Conservation (phyloP, 2,113 vertebrate genomes). For the Pygoscelis antarcticus region DNA sequence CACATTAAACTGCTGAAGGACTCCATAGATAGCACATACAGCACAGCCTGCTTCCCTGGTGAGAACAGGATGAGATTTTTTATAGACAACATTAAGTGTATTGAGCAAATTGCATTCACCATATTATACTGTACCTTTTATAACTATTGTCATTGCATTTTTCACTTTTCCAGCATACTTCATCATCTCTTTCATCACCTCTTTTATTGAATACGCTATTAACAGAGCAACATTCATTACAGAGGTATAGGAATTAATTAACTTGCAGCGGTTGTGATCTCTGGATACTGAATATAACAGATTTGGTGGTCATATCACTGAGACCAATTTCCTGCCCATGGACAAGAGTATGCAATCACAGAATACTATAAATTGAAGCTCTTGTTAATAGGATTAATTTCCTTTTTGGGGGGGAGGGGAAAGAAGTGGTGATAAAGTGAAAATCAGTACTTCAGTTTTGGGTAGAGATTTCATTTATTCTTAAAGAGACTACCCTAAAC, state of each 20-base stretch:
- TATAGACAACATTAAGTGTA: not conserved
- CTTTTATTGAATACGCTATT: not conserved
- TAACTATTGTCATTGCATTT: not conserved
- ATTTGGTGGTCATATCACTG: not conserved
- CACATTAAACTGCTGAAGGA: not conserved
- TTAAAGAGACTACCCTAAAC: not conserved
- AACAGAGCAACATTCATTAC: not conserved
- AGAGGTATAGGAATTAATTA: not conserved
- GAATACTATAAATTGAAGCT: not conserved
- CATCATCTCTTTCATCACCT: not conserved
- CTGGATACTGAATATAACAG: not conserved
- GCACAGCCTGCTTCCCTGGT: slow-evolving; percentile 16
- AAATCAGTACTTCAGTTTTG: not conserved
- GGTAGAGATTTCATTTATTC: not conserved
- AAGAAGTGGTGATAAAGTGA: not conserved
- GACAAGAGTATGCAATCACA: not conserved
- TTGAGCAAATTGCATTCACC: not conserved
- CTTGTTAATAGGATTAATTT: not conserved
- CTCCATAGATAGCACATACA: not conserved
- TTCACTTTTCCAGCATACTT: not conserved
- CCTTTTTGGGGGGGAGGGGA: not conserved
- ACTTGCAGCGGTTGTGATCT: not conserved
- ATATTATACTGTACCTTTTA: not conserved
- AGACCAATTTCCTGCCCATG: not conserved
- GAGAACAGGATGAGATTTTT: slow-evolving; percentile 31